phyloP scores from a whole-genome alignment of 2,113 vertebrate species.

The Larimichthys crocea region DNA sequence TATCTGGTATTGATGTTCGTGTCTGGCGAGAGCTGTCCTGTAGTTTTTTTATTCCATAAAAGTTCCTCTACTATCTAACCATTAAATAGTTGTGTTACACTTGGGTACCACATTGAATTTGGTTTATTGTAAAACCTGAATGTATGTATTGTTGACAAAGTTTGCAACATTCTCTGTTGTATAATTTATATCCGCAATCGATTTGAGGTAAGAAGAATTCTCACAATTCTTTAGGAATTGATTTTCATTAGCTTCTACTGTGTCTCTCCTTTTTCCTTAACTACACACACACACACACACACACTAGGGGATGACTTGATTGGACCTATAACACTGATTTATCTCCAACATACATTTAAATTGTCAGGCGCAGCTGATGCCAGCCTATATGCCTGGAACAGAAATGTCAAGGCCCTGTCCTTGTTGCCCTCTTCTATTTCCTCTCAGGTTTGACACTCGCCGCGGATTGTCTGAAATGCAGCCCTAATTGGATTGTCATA shows the following conservation, averaged over 20 bases:
- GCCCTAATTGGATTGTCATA: conserved; percentile 79
- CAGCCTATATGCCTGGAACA: conserved; percentile 3
- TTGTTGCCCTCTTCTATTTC: conserved; percentile 23
- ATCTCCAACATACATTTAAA: conserved; percentile 44
- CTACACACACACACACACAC: background rate
- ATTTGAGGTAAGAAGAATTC: conserved; percentile 9
- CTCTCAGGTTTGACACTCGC: conserved; percentile 44
- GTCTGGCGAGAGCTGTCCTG: background rate
- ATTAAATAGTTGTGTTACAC: background rate
- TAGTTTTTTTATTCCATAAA: background rate
- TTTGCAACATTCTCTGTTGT: background rate
- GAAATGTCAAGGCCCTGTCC: conserved; percentile 53
- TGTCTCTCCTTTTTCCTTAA: background rate
- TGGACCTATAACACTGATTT: conserved; percentile 41
- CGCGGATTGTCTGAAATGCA: conserved; percentile 52
- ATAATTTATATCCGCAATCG: conserved; percentile 29
- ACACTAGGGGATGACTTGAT: background rate
- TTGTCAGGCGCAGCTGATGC: conserved; percentile 3
- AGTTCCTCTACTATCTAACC: background rate
- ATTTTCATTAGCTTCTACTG: background rate
- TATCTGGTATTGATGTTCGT: background rate
- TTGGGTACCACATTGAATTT: background rate
- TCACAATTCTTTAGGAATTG: conserved; percentile 29
- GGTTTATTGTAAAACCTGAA: background rate
- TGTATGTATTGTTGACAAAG: background rate